Evolutionary conservation across 2,888 invertebrate species (phyloP).

Genomic region (Platerodrilus igneus): DNA sequence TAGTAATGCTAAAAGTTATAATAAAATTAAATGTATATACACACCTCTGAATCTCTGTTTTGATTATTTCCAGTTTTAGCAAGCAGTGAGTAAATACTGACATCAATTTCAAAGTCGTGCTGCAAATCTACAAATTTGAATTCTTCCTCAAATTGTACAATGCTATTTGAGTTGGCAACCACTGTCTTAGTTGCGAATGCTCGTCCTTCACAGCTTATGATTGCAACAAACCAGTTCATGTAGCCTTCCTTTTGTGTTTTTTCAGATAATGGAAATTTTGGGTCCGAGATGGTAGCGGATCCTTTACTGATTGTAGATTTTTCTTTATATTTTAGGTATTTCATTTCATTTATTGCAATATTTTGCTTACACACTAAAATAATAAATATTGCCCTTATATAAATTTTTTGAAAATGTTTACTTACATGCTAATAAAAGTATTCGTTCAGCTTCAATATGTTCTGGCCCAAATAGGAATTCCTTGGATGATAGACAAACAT

Average conservation of each 20-base stretch:
- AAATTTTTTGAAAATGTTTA: too few species aligned
- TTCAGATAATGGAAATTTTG: background rate
- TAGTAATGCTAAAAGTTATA: too few species aligned
- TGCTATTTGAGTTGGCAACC: conserved; percentile 28
- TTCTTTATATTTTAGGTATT: too few species aligned
- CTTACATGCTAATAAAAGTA: conserved; percentile 45
- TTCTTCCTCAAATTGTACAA: conserved; percentile 34
- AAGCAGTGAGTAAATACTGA: conserved; percentile 49
- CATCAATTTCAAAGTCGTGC: conserved; percentile 44
- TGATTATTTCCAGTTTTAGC: too few species aligned
- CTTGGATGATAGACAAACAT: conserved; percentile 47
- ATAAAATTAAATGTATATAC: too few species aligned
- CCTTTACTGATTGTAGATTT: conserved; percentile 6
- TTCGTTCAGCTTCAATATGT: conserved; percentile 52
- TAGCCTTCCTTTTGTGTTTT: background rate
- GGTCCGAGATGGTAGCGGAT: conserved; percentile 2
- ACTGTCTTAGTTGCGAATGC: conserved; percentile 38
- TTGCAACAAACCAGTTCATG: conserved; percentile 44
- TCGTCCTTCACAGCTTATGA: conserved; percentile 34
- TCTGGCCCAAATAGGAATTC: conserved; percentile 49
- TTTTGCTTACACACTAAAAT: conserved; percentile 4
- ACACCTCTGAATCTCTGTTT: too few species aligned
- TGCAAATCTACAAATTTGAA: conserved; percentile 38
- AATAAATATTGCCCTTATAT: too few species aligned
- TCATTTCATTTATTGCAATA: conserved; percentile 1